Conservation (phyloP, 1,140 invertebrate species). For the Drosophila dunni region DNA sequence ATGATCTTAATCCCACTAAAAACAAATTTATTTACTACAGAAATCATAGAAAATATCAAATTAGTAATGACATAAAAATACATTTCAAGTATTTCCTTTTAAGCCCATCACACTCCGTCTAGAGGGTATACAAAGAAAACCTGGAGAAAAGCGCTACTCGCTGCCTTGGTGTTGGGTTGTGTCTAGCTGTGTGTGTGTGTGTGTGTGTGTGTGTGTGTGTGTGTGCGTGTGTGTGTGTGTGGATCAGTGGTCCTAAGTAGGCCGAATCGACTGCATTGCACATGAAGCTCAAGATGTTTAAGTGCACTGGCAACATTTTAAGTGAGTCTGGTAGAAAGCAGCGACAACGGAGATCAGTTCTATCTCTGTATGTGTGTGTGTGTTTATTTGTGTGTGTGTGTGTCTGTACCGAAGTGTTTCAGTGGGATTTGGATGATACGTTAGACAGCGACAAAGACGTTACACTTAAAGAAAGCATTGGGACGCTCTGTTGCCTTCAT, state of each 20-base stretch:
- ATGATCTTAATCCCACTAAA: no score
- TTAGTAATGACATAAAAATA: no score
- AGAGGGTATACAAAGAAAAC: neutral
- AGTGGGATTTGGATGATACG: constrained; percentile 29
- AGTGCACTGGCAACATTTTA: constrained; percentile 38
- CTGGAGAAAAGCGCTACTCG: neutral
- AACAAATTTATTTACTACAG: no score
- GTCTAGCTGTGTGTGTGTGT: constrained; percentile 1
- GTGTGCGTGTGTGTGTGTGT: constrained; percentile 6
- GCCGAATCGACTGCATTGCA: constrained; percentile 24
- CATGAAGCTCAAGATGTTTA: constrained; percentile 39
- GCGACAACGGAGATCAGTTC: constrained; percentile 16
- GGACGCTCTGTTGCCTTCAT: neutral
- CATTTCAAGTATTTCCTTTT: no score
- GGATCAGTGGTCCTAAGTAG: constrained; percentile 35
- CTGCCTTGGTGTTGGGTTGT: neutral
- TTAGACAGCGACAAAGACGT: neutral
- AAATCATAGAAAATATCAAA: no score
- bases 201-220: neutral
- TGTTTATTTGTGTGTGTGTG: neutral
- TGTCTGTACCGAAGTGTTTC: constrained; percentile 10
- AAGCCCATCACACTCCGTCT: no score
- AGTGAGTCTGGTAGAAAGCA: constrained; percentile 18
- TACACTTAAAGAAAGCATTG: neutral
- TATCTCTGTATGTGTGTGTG: neutral